Evolutionary conservation across 2,113 vertebrate genomes (phyloP), one percentile per base, ranked within the genome.

Genomic region (Takifugu bimaculatus): DNA sequence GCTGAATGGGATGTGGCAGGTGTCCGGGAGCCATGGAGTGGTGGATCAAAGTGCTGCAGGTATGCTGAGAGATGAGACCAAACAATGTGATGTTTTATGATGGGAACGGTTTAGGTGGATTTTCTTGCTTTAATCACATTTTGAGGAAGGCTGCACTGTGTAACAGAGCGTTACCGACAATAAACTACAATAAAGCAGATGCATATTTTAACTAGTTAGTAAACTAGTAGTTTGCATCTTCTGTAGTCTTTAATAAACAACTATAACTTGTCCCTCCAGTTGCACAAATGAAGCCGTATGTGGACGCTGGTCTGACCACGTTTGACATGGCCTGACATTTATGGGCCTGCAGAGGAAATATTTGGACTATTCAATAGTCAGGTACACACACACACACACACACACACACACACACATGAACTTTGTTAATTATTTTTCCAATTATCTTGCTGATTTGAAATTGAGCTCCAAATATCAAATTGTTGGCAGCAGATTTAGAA

Each of bases 301-400:
- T 74, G 1, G 70, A 82, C 2, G 73, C 82, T 43, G 79, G 75
- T 45, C 64, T 86, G 15, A 86, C 82, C 54, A 74, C 83, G 1
- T 85, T 88, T 54, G 79, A 86, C 49, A 79, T 85, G 77, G 84
- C 79, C 45, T n/a, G 81, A 82, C 39, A 80, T 79, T 52, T 86
- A 81, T 55, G 80, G 84, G 11, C 80, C 86, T 56, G 78, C 82
- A 63, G 86, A 88, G 51, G 76, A 86, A 51, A 78, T 83, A 59
- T 85, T 78, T 70, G 74, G 75, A 64, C 66, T 50, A 7, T 84
- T 81, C 50, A 79, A 78, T 59, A 69, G 59, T n/a, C 77, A 79
- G 73, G 77, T 79, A 55, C 28, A 48, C 48, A 64, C 15, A 65
- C 27, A 35, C 32, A 35, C 32, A 35, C 32, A 35, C 32, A 35